Evolutionary conservation across 2,113 vertebrate genomes (phyloP).

Genomic region (Brevimyrus niger): DNA sequence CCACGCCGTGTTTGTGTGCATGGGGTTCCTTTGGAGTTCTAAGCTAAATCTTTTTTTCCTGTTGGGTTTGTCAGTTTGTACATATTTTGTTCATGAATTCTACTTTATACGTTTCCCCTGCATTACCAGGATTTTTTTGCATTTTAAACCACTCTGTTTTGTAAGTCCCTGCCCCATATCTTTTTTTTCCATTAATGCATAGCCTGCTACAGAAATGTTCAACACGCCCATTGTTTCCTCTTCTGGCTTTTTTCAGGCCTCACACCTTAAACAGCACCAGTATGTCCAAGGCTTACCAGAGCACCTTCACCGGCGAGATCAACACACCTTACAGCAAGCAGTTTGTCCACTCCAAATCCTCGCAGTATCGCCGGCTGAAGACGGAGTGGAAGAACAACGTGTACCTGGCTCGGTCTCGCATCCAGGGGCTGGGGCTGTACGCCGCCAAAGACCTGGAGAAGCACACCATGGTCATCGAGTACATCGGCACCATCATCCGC

Average conservation of each 20-base stretch:
- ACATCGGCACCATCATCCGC: conserved; percentile 98
- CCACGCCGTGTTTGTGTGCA: not conserved
- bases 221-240: not conserved
- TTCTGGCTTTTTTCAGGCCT: conserved; percentile 60
- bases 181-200: not conserved
- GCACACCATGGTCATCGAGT: conserved; percentile 99
- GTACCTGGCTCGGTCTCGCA: conserved; percentile 91
- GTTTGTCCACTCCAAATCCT: conserved; percentile 99
- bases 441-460: conserved; percentile 95
- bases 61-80: not conserved
- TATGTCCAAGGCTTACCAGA: conserved; percentile 98
- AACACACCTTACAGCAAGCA: conserved; percentile 99
- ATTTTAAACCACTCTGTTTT: not conserved
- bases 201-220: not conserved
- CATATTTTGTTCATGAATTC: not conserved
- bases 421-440: conserved; percentile 93
- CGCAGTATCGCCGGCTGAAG: conserved; percentile 92
- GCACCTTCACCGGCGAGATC: conserved; percentile 96
- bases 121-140: not conserved
- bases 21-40: not conserved
- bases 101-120: not conserved
- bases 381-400: conserved; percentile 99
- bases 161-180: not conserved
- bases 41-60: not conserved
- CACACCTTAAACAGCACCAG: conserved; percentile 98